Evolutionary conservation across 2,797 vertebrate genomes (phyloP).

Genomic region (Clarias laeviceps): DNA sequence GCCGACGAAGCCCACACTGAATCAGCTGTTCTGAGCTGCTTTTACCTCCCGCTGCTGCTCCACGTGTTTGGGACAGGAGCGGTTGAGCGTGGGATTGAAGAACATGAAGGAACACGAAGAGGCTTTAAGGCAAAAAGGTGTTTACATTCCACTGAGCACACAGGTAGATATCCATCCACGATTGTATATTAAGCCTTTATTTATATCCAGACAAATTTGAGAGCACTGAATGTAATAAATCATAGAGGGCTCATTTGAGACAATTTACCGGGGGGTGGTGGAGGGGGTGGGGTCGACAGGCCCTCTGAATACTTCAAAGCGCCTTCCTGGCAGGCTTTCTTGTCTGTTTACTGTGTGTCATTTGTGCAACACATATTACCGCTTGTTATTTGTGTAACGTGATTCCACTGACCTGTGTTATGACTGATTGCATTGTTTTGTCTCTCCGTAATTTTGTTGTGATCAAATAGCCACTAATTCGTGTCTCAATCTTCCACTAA

Average conservation of each 20-base stretch:
- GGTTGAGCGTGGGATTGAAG: constrained; percentile 35
- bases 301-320: constrained; percentile 51
- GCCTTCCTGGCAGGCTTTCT: constrained; percentile 35
- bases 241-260: constrained; percentile 51
- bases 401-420: constrained; percentile 50
- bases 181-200: constrained; percentile 58
- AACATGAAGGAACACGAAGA: constrained; percentile 55
- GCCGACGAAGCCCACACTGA: constrained; percentile 11
- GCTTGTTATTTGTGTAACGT: constrained; percentile 43
- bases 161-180: constrained; percentile 49
- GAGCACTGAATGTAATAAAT: constrained; percentile 54
- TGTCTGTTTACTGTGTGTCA: constrained; percentile 43
- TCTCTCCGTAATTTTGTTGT: constrained; percentile 35
- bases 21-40: constrained; percentile 45
- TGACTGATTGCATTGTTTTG: constrained; percentile 53
- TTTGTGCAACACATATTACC: constrained; percentile 41
- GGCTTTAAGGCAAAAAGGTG: constrained; percentile 45
- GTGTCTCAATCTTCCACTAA: constrained; percentile 26
- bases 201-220: constrained; percentile 57
- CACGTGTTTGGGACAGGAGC: constrained; percentile 34
- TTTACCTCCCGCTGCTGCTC: constrained; percentile 18
- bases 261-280: constrained; percentile 31
- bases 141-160: constrained; percentile 51
- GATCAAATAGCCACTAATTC: constrained; percentile 43
- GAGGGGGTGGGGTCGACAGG: constrained; percentile 13